Percentiles rank a stretch among this genome's conserved stretches.
Evolutionary conservation across 2,797 vertebrate species (phyloP).

Genomic region (Hirundo rustica): DNA sequence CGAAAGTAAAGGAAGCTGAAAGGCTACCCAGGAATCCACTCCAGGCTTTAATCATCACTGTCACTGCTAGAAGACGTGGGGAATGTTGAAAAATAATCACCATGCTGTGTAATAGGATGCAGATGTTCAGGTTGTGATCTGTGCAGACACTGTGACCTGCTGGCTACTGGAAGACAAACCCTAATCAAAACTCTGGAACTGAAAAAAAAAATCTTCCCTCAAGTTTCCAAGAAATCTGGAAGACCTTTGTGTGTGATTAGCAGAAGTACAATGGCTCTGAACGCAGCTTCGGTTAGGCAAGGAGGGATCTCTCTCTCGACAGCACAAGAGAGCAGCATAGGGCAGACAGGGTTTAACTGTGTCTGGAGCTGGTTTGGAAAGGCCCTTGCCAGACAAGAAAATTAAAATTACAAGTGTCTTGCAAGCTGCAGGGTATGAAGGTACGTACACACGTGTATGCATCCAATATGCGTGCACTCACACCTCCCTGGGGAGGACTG

Average conservation of each 20-base stretch:
- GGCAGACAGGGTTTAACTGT: background rate
- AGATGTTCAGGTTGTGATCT: constrained; percentile 62
- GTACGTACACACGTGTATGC: accelerated
- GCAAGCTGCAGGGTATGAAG: background rate
- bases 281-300: background rate
- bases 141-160: constrained; percentile 30
- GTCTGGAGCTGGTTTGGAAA: background rate
- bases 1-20: constrained; percentile 54
- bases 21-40: constrained; percentile 40
- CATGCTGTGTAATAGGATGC: constrained; percentile 46
- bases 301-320: background rate
- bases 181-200: constrained; percentile 37
- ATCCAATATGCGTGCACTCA: background rate
- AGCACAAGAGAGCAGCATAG: background rate
- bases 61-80: background rate
- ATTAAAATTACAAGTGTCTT: background rate
- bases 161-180: constrained; percentile 45
- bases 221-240: background rate
- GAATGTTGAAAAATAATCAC: constrained; percentile 55
- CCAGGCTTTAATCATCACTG: constrained; percentile 56
- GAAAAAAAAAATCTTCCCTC: background rate
- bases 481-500: background rate
- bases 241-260: background rate
- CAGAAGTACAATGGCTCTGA: background rate
- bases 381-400: background rate